These are phyloP conservation scores for Pelodytes ibericus DNA, from an alignment of 2,797 vertebrate genomes.

Conservation along the genomic window DNA sequence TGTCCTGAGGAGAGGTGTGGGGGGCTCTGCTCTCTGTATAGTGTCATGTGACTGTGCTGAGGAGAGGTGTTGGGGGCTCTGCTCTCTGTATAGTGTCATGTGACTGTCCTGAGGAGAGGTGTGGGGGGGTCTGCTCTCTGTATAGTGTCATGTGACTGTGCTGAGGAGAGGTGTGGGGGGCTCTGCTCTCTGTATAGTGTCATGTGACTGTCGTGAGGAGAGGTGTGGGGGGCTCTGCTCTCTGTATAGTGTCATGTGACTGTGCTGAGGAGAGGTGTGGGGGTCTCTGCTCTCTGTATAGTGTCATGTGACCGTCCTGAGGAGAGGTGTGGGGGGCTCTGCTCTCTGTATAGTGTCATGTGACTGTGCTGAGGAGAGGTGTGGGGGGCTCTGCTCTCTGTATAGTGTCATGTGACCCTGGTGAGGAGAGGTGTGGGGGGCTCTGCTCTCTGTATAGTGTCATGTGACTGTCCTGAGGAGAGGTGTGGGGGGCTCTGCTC, in stretches of 20 bases:
- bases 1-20: neutral
- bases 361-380: too few species aligned
- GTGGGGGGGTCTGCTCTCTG: too few species aligned
- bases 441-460: neutral
- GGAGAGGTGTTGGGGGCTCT: slow-evolving; percentile 6
- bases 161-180: neutral
- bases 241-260: neutral
- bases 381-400: neutral
- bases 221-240: neutral
- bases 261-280: too few species aligned
- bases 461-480: neutral
- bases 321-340: neutral
- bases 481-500: neutral
- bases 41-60: neutral
- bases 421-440: neutral
- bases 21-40: neutral
- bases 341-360: neutral
- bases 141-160: neutral
- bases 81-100: neutral
- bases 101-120: too few species aligned
- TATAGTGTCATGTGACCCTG: neutral
- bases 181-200: neutral
- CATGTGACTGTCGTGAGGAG: neutral
- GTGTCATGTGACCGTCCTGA: too few species aligned
- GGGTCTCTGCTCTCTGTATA: neutral